These are phyloP conservation scores for Volucella inflata DNA, from an alignment of 2,888 invertebrate genomes.

Conservation along the genomic window DNA sequence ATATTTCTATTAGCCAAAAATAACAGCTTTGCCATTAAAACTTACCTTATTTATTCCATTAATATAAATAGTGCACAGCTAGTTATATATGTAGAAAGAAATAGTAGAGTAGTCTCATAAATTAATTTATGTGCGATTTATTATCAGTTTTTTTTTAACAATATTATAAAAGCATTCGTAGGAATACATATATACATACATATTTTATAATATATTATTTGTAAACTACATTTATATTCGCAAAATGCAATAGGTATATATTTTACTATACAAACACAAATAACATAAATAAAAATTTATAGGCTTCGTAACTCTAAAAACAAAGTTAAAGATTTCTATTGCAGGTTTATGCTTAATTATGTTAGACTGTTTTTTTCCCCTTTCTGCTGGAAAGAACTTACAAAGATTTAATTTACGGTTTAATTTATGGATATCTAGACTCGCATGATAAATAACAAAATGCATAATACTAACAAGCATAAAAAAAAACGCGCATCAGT, in stretches of 20 bases:
- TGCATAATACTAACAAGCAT: conserved; percentile 4
- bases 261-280: conserved; percentile 7
- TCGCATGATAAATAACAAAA: conserved; percentile 6
- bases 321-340: conserved; percentile 10
- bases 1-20: no score
- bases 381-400: background rate
- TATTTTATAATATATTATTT: conserved; percentile 33
- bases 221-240: conserved; percentile 3
- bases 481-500: conserved; percentile 26
- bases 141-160: no score
- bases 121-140: no score
- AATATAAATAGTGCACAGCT: no score
- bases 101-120: no score
- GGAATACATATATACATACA: conserved; percentile 17
- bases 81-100: no score
- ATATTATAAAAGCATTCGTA: background rate
- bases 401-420: conserved; percentile 1
- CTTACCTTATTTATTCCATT: no score
- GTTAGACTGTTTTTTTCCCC: no score
- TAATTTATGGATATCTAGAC: background rate
- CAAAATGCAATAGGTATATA: conserved; percentile 21
- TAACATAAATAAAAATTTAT: conserved; percentile 6
- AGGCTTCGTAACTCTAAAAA: conserved; percentile 20
- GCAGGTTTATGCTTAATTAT: background rate
- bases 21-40: no score